Evolutionary conservation across 2,797 vertebrate species (phyloP), one percentile per base, ranked within the genome.

Genomic region (Alectoris magna): DNA sequence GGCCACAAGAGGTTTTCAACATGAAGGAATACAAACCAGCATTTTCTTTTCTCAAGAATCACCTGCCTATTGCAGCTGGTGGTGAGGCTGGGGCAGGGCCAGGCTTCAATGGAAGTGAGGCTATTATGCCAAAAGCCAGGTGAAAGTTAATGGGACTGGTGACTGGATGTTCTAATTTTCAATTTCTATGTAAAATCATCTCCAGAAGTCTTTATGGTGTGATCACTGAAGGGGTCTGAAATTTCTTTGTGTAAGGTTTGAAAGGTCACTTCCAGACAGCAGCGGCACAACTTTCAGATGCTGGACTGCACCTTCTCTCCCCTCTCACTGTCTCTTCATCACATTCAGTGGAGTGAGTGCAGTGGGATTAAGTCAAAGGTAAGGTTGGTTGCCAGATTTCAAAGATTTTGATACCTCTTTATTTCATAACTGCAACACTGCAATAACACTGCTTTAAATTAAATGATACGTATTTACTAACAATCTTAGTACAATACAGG

Each of bases 361-460:
- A 71, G 41, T 5, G 5, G 49, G 58, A 76, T 22, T 1, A 1
- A 82, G 85, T 88, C 89, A 93, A 67, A 94, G 76, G 86, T 95
- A 94, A 95, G 87, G 88, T 64, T 95, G 76, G 53, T 84, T 82
- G 68, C 58, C 87, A 92, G 90, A 82, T 95, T 93, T 95, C 91
- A 94, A 95, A 96, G 87, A 80, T 91, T 95, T 93, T 63, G 90
- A 92, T 66, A 67, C 17, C 24, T 68, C 41, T 86, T 91, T 84
- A 90, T 90, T 91, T 82, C 71, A 91, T 90, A 92, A 90, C 18
- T 68, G 68, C 38, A 87, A 62, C 87, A 44, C 82, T 79, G 74
- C 82, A 95, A 95, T 92, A 95, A 22, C 74, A 64, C 64, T 66
- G 23, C 44, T 92, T 93, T 91, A 90, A 96, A 94, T 92, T 94